These are phyloP conservation scores for Glandiceps talaboti DNA, from an alignment of 53 echinoderm and acorn worm genomes.

Conservation along the genomic window DNA sequence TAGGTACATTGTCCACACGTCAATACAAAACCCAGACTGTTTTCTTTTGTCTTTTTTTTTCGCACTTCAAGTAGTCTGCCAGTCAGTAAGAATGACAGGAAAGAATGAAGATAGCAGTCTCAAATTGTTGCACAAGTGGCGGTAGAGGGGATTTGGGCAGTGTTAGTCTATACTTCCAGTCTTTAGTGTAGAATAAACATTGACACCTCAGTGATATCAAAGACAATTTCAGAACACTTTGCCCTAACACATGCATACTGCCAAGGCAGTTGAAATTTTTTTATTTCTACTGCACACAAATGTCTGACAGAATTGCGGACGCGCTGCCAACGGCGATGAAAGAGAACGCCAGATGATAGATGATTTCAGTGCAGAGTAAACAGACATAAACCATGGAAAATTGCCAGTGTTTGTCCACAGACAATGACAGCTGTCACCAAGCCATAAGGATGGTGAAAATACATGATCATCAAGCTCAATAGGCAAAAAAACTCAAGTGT, in stretches of 20 bases:
- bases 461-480: too few relatives aligned
- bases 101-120: neutral
- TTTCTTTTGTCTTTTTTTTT: neutral
- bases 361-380: neutral
- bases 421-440: neutral
- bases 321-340: neutral
- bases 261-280: neutral
- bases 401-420: neutral
- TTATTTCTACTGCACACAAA: neutral
- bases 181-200: neutral
- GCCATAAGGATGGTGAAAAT: too few relatives aligned
- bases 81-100: neutral
- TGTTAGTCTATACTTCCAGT: neutral
- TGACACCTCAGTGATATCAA: neutral
- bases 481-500: too few relatives aligned
- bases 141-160: neutral
- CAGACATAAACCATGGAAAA: neutral
- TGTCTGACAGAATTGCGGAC: neutral
- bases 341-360: neutral
- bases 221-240: neutral
- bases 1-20: too few relatives aligned
- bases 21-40: neutral
- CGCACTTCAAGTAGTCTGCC: neutral
- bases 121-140: neutral
- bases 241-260: neutral